Percentiles rank a stretch among this genome's conserved stretches.
phyloP scores from a whole-genome alignment of 2,797 vertebrate genomes.

The Typhlichthys eigenmanni region DNA sequence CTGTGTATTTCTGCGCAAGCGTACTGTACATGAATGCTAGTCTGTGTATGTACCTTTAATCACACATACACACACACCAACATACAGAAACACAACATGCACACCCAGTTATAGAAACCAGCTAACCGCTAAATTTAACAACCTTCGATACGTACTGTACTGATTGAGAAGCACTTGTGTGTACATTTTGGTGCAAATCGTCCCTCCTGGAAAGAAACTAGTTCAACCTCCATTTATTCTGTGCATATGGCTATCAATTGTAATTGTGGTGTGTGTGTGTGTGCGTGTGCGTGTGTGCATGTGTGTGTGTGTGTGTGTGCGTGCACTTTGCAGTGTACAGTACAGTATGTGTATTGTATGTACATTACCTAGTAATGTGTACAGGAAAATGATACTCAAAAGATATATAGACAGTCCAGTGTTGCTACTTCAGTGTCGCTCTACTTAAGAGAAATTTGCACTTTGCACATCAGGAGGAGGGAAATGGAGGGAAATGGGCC shows the following conservation, averaged over 20 bases:
- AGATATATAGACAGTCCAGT: conserved; percentile 81
- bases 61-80: conserved; percentile 27
- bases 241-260: conserved; percentile 34
- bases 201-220: conserved; percentile 45
- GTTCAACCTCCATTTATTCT: conserved; percentile 46
- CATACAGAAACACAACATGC: conserved; percentile 4
- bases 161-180: background rate
- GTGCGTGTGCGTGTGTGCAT: background rate
- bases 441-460: conserved; percentile 96
- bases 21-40: conserved; percentile 35
- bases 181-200: conserved; percentile 28
- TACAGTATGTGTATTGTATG: conserved; percentile 1
- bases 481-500: conserved; percentile 65
- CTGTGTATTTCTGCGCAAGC: conserved; percentile 40
- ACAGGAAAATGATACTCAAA: conserved; percentile 63
- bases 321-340: background rate
- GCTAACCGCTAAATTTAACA: conserved; percentile 27
- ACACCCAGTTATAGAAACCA: conserved; percentile 10
- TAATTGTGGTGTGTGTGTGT: conserved; percentile 26
- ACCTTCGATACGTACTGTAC: conserved; percentile 31
- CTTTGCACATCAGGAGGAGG: conserved; percentile 98
- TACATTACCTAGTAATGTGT: conserved; percentile 47
- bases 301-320: conserved; percentile 23
- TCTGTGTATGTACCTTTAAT: conserved; percentile 37
- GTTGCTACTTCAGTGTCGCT: conserved; percentile 83